phyloP scores from a whole-genome alignment of 1,140 invertebrate species.

The Aradophagus sp. region DNA sequence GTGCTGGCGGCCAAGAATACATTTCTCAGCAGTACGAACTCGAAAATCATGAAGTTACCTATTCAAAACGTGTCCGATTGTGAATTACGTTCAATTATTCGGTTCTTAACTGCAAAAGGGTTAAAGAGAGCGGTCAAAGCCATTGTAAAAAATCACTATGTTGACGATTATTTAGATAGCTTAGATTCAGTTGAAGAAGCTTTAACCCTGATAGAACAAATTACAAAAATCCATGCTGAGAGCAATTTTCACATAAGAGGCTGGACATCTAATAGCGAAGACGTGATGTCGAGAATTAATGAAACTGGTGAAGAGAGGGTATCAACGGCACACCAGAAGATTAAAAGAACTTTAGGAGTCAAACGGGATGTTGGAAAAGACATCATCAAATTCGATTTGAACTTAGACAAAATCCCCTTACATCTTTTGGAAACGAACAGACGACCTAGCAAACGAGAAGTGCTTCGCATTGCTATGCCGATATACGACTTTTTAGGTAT shows the following conservation, averaged over 20 bases:
- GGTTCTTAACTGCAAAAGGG: too few relatives aligned
- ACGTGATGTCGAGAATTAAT: too few relatives aligned
- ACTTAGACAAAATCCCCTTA: conserved; percentile 1
- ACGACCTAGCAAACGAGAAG: conserved; percentile 15
- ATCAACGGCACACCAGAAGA: too few relatives aligned
- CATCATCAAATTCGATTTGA: conserved; percentile 5
- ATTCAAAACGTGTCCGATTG: too few relatives aligned
- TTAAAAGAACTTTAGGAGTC: too few relatives aligned
- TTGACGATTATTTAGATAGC: conserved; percentile 29
- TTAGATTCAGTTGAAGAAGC: conserved; percentile 14
- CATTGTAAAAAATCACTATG: conserved; percentile 30
- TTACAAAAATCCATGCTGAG: conserved; percentile 5
- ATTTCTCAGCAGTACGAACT: too few relatives aligned
- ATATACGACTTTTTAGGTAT: conserved; percentile 68
- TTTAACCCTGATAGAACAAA: background rate
- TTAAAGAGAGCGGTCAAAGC: conserved; percentile 21
- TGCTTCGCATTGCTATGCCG: conserved; percentile 57
- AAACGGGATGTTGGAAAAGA: too few relatives aligned
- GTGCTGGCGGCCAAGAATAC: too few relatives aligned
- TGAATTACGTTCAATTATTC: too few relatives aligned
- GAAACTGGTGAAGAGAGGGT: too few relatives aligned
- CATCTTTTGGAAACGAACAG: too few relatives aligned
- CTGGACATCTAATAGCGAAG: conserved; percentile 25
- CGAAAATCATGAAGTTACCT: too few relatives aligned
- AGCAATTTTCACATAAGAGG: conserved; percentile 21